Percentiles rank a stretch among this genome's conserved stretches.
Conservation (phyloP, 2,113 vertebrate species). For the Pterocles orientalis region DNA sequence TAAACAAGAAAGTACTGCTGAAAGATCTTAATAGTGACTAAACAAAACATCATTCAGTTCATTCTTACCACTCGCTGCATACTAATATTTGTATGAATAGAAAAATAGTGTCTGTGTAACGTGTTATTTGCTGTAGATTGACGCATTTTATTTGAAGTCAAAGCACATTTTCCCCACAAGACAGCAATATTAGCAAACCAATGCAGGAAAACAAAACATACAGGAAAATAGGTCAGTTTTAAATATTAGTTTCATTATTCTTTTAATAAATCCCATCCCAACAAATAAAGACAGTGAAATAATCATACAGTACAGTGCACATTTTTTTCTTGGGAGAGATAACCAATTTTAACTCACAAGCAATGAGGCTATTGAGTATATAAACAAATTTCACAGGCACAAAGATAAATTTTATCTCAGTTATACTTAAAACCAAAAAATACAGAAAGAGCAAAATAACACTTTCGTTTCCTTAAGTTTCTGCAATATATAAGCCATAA, state of each 20-base stretch:
- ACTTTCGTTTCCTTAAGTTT: slow-evolving; percentile 37
- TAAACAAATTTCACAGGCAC: background rate
- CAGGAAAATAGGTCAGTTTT: background rate
- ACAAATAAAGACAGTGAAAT: background rate
- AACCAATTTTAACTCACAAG: background rate
- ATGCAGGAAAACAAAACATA: background rate
- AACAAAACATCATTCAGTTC: background rate
- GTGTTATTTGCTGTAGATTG: background rate
- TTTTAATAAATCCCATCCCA: background rate
- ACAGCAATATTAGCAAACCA: background rate
- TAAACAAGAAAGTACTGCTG: background rate
- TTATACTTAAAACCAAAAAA: slow-evolving; percentile 12
- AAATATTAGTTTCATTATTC: background rate
- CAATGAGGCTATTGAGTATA: background rate
- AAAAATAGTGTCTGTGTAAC: background rate
- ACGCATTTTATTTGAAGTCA: background rate
- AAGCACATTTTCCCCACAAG: background rate
- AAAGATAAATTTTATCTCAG: background rate
- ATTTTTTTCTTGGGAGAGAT: background rate
- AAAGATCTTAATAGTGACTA: background rate
- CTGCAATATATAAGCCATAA: slow-evolving; percentile 23
- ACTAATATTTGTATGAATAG: background rate
- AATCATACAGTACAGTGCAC: background rate
- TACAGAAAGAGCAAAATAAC: background rate
- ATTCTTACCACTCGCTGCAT: background rate